These are phyloP conservation scores for Magallana nippona DNA, from an alignment of 2,888 invertebrate genomes.

Conservation along the genomic window DNA sequence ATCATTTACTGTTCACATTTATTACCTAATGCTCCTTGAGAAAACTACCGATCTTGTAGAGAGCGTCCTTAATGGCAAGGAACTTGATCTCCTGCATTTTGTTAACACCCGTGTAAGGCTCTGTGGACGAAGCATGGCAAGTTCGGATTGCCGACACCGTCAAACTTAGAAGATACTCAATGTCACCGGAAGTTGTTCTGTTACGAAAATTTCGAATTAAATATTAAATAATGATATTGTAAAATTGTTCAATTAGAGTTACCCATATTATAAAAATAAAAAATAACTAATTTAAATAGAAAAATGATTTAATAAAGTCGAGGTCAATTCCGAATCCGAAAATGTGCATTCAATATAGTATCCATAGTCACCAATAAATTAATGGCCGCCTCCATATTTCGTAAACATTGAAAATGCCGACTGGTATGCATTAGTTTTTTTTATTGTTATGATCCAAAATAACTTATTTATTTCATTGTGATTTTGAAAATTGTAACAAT, in stretches of 20 bases:
- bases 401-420: slow-evolving; percentile 39
- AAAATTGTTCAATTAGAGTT: neutral
- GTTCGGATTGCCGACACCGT: slow-evolving; percentile 17
- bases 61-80: neutral
- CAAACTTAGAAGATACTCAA: slow-evolving; percentile 3
- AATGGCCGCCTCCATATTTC: slow-evolving; percentile 47
- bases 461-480: too few relatives aligned
- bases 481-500: too few relatives aligned
- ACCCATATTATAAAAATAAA: too few relatives aligned
- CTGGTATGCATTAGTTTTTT: neutral
- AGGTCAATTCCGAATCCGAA: neutral
- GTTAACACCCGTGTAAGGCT: slow-evolving; percentile 40
- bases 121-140: slow-evolving; percentile 50
- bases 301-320: too few relatives aligned
- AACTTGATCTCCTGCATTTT: slow-evolving; percentile 31
- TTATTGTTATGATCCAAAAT: neutral
- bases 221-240: neutral
- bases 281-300: too few relatives aligned
- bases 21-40: neutral
- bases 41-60: neutral
- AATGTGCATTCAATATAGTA: neutral
- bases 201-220: slow-evolving; percentile 35
- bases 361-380: slow-evolving; percentile 42
- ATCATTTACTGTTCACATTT: too few relatives aligned
- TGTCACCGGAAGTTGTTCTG: slow-evolving; percentile 43